Evolutionary conservation across 2,797 vertebrate species (phyloP), one percentile per base, ranked within the genome.

Genomic region (Onychomys arenicola): DNA sequence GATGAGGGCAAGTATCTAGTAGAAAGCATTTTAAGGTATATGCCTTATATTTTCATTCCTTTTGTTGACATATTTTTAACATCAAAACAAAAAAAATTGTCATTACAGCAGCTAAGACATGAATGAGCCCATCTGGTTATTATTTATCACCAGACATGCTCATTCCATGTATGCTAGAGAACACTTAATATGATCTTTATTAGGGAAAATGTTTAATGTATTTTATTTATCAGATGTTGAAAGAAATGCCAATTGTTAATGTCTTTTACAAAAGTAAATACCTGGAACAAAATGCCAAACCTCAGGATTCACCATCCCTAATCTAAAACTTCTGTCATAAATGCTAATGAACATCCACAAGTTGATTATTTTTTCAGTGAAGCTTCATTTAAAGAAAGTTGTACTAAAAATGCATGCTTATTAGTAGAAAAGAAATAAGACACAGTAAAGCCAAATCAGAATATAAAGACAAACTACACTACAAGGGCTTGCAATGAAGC

Each of bases 181-280:
- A 37, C 37, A 90, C 46, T 86, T 63, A 89, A 81, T 88, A 3
- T 67, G 21, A 83, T 52, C 4, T 91, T 34, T 92, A 90, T 27
- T 85, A 80, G 27, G 9, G 0, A 55, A 55, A 95, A 67, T 29
- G 9, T 65, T 86, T 86, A 63, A 84, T 69, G 7, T n/a, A 75
- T 82, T 85, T 57, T 57, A 23, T 75, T 93, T 92, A 76, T 25
- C 75, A 81, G 2, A 37, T 83, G 63, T 65, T 93, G 52, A 90
- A 82, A 76, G 14, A 73, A 5, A 78, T 75, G 40, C 1, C 16
- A 52, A 32, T 49, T 90, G 6, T 67, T 80, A 95, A 49, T 71
- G 4, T 37, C 52, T 84, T 95, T 89, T 92, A 85, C 37, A 93
- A 95, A 95, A n/a, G 49, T 49, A 49, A 94, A 85, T 81, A 63